Percentiles rank a stretch among this genome's conserved stretches.
Conservation (phyloP, 2,888 invertebrate genomes). For the Heliconius ethilla region DNA sequence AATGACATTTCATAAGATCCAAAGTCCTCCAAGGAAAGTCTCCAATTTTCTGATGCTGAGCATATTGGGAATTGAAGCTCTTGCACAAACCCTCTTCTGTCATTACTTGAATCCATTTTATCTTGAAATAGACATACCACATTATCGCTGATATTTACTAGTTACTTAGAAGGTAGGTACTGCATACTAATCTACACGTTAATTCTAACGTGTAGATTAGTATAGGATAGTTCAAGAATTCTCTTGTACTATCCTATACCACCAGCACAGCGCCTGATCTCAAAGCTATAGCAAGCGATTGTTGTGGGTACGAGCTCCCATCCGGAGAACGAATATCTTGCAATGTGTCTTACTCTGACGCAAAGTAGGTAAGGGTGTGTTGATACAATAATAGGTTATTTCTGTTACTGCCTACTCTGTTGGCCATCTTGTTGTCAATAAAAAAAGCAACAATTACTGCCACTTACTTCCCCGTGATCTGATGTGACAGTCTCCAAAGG, state of each 20-base stretch:
- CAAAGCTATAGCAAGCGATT: neutral
- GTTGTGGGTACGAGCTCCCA: neutral
- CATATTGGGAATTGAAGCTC: constrained; percentile 72
- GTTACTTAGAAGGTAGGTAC: no score
- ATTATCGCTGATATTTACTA: no score
- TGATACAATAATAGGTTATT: no score
- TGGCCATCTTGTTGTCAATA: no score
- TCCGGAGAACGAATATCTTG: neutral
- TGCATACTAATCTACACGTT: no score
- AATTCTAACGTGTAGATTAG: no score
- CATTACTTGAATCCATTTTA: constrained; percentile 72
- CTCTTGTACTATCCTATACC: no score
- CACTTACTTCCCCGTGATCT: constrained; percentile 52
- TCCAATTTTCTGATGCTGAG: constrained; percentile 65
- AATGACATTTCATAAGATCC: constrained; percentile 72
- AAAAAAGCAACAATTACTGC: neutral
- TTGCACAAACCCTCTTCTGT: constrained; percentile 77
- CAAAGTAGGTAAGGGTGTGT: neutral
- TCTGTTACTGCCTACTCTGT: no score
- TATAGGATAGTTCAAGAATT: no score
- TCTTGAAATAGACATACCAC: constrained; percentile 48
- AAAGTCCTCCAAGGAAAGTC: constrained; percentile 55
- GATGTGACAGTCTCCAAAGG: constrained; percentile 57
- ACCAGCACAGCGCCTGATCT: neutral
- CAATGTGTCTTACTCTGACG: neutral